Base-by-base conservation (phyloP, 1,140 invertebrate genomes). In the Zaprionus lachaisei region DNA sequence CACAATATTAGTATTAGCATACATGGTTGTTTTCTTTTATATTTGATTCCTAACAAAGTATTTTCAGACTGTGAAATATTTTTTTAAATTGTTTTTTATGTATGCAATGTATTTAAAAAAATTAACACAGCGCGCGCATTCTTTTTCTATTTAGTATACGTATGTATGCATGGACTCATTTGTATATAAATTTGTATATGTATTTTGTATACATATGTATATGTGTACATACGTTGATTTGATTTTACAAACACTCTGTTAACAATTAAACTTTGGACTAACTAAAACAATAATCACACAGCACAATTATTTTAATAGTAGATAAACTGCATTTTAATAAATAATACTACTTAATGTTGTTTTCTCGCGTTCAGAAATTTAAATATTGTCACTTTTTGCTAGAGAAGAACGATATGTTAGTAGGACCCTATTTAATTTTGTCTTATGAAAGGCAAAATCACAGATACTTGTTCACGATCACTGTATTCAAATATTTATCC, bases 321-420 rank as follows among this genome's bases (percentile, higher is more conserved):
- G 20, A 51, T 22, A 14, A 20, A 22, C 9, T 11, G 20, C 20
- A 22, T 51, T 51, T 22, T 51, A 20, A 24, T 51, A 14, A 47
- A 51, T 51, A 51, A 24, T 22, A 24, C 47, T 51, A 24, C 47
- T 47, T 17, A 47, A 47, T 47, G 41, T n/a, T 51, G 47, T 24
- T 51, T 51, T 22, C 47, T 22, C 47, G 47, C 47, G 47, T 51
- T 24, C 47, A 51, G 22, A 51, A 51, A 51, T 51, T 51, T 51
- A 51, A 51, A 51, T 51, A 51, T 51, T 51, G 47, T 51, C 47
- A 51, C 17, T 51, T 22, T 51, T 51, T 24, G 17, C 47, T 51
- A 51, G 47, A 51, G 47, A 20, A 22, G 47, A 51, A 14, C 9
- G 12, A 12, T 24, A 51, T 51, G 20, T 22, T 11, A 20, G 17